These are phyloP conservation scores for Calidris pygmaea DNA, from an alignment of 2,113 vertebrate genomes.

Conservation along the genomic window DNA sequence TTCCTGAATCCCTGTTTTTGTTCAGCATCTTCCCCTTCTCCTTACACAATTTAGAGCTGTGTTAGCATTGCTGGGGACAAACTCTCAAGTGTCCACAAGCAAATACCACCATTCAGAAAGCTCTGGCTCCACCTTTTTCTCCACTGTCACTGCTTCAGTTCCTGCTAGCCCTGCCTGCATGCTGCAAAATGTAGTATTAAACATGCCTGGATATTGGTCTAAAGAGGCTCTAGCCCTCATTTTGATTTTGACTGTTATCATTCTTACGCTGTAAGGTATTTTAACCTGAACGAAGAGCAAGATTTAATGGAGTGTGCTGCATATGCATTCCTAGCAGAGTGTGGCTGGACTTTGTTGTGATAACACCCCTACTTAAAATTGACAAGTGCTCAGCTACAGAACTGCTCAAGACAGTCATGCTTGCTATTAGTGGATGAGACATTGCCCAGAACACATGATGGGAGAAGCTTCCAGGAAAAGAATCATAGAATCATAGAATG, in stretches of 20 bases:
- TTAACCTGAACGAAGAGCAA: background rate
- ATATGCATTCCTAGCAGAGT: background rate
- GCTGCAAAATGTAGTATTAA: background rate
- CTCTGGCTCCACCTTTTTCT: background rate
- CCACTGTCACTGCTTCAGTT: background rate
- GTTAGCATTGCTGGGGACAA: background rate
- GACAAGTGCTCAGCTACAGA: constrained; percentile 11
- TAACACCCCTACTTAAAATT: constrained; percentile 36
- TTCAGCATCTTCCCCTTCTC: background rate
- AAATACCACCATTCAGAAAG: background rate
- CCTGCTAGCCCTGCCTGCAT: background rate
- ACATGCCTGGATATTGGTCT: background rate
- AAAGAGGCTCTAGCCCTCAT: background rate
- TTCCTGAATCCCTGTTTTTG: background rate
- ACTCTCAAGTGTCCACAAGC: accelerated
- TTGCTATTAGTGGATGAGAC: background rate
- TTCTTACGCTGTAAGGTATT: background rate
- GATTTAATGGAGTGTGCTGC: background rate
- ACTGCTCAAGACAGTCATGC: background rate
- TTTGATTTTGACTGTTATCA: background rate
- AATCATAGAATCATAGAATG: too few relatives aligned
- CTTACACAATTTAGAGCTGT: background rate
- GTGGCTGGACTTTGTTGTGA: constrained; percentile 12
- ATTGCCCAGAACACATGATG: background rate
- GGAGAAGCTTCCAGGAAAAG: background rate